phyloP scores from a whole-genome alignment of 2,888 invertebrate species.

The Prosapia bicincta region DNA sequence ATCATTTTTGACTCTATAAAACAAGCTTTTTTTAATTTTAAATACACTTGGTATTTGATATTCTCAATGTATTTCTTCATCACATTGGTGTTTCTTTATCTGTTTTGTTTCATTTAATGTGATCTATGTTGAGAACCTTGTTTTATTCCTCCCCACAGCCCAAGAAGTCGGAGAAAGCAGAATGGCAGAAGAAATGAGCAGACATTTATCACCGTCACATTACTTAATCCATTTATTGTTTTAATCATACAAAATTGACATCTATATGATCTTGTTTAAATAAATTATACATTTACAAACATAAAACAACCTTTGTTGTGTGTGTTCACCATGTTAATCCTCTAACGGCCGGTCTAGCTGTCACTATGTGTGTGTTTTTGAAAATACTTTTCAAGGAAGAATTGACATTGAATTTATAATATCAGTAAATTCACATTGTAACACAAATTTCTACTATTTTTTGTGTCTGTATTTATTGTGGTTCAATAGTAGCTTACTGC shows the following conservation, averaged over 20 bases:
- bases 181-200: conserved; percentile 62
- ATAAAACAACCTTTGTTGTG: conserved; percentile 8
- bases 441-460: neutral
- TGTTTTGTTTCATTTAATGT: neutral
- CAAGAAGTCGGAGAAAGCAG: conserved; percentile 73
- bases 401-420: neutral
- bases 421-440: neutral
- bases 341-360: neutral
- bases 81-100: neutral
- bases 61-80: too few relatives aligned
- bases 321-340: neutral
- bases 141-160: conserved; percentile 53
- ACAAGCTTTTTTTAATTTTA: too few relatives aligned
- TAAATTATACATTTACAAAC: neutral
- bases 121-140: neutral
- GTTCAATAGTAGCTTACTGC: neutral
- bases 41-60: too few relatives aligned
- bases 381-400: neutral
- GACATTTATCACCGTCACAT: conserved; percentile 25
- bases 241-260: neutral
- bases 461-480: neutral
- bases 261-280: conserved; percentile 4
- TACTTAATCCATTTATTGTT: neutral
- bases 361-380: conserved; percentile 1
- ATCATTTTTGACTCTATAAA: too few relatives aligned